Evolutionary conservation across 2,888 invertebrate genomes (phyloP).

Genomic region (Dendrolimus houi): DNA sequence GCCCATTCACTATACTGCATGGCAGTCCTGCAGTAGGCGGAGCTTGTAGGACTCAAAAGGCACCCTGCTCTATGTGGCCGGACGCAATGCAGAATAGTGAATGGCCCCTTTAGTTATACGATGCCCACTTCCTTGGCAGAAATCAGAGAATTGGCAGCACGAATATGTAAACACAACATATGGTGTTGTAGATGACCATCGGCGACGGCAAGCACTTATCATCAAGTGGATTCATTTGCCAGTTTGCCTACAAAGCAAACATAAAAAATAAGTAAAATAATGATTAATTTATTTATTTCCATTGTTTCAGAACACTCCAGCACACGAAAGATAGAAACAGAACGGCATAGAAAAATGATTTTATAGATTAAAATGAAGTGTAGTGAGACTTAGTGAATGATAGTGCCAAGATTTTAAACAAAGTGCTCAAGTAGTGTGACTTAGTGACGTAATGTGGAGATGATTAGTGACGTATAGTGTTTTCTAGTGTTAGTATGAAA

Average conservation of each 20-base stretch:
- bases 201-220: background rate
- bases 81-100: too few relatives aligned
- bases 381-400: conserved; percentile 10
- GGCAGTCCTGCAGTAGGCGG: too few relatives aligned
- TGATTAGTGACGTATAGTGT: conserved; percentile 55
- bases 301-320: background rate
- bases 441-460: conserved; percentile 38
- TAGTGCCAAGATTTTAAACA: conserved; percentile 8
- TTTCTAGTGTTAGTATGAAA: conserved; percentile 28
- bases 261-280: background rate
- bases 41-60: too few relatives aligned
- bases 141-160: too few relatives aligned
- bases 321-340: background rate
- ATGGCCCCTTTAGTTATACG: too few relatives aligned
- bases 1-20: too few relatives aligned
- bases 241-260: background rate
- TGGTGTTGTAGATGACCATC: background rate
- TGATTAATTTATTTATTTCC: background rate
- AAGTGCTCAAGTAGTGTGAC: conserved; percentile 1
- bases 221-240: background rate
- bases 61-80: too few relatives aligned
- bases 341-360: background rate
- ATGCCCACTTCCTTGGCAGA: too few relatives aligned
- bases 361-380: background rate
- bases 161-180: too few relatives aligned